These are phyloP conservation scores for Falco rusticolus DNA, from an alignment of 2,797 vertebrate genomes.

Conservation along the genomic window DNA sequence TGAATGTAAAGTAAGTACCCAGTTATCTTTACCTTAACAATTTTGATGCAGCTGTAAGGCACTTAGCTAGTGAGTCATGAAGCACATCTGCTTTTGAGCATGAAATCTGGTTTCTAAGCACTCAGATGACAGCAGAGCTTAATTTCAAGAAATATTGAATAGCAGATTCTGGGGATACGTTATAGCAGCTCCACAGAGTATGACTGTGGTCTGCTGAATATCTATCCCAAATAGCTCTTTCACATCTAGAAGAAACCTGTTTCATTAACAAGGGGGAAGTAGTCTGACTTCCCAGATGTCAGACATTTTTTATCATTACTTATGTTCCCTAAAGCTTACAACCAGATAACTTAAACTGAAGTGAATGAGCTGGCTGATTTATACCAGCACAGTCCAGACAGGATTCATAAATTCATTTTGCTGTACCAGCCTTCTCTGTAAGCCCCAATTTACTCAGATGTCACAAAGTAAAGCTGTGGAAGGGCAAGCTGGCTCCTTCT, in stretches of 20 bases:
- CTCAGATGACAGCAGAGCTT: not conserved
- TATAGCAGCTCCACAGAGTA: not conserved
- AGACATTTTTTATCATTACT: not conserved
- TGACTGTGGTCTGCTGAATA: not conserved
- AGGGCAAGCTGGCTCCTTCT: not conserved
- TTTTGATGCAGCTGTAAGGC: not conserved
- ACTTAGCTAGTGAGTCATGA: not conserved
- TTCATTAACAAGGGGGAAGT: not conserved
- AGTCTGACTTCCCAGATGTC: not conserved
- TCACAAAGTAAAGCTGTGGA: not conserved
- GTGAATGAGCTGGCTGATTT: not conserved
- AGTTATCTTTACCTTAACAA: not conserved
- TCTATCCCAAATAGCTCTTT: not conserved
- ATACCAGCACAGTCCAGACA: not conserved
- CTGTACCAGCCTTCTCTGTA: not conserved
- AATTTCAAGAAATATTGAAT: not conserved
- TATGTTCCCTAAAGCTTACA: not conserved
- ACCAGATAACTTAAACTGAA: not conserved
- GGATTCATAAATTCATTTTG: not conserved
- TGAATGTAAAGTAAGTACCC: conserved; percentile 33
- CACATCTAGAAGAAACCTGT: not conserved
- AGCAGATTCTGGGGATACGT: not conserved
- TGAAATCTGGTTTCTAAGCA: not conserved
- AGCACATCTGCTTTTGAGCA: not conserved
- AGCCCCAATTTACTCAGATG: not conserved